Percentiles rank a stretch among this genome's conserved stretches.
These are phyloP conservation scores for Coronaproctus castanopsis DNA, from an alignment of 2,888 invertebrate species.

Conservation along the genomic window DNA sequence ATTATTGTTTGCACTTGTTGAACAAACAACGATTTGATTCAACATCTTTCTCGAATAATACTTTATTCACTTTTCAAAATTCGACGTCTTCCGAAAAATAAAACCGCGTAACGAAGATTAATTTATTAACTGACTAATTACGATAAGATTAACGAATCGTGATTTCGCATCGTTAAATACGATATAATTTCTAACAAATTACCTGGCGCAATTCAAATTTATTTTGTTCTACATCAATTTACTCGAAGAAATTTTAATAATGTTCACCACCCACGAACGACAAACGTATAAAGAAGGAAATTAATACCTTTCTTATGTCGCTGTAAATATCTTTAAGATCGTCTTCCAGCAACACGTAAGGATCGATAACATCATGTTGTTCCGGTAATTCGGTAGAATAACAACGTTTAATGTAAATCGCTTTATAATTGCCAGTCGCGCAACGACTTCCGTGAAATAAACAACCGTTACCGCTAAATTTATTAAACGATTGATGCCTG, in stretches of 20 bases:
- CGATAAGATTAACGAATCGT: too few species aligned
- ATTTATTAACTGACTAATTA: too few species aligned
- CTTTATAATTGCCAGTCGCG: background rate
- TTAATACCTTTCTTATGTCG: conserved; percentile 65
- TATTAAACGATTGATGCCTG: background rate
- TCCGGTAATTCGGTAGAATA: conserved; percentile 31
- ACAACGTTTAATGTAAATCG: conserved; percentile 1
- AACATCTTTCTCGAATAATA: too few species aligned
- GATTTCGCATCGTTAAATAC: too few species aligned
- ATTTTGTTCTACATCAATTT: too few species aligned
- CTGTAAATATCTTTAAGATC: conserved; percentile 70
- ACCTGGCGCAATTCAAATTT: too few species aligned
- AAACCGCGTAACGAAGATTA: too few species aligned
- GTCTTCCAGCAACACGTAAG: conserved; percentile 64
- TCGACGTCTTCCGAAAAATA: too few species aligned
- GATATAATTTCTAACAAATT: too few species aligned
- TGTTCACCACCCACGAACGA: background rate
- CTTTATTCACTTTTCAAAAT: too few species aligned
- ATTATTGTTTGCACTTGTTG: too few species aligned
- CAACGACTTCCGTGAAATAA: background rate
- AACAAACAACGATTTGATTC: too few species aligned
- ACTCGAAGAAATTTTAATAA: background rate
- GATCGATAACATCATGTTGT: conserved; percentile 48
- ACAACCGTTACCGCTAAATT: background rate
- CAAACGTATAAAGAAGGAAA: background rate